Conservation (phyloP, 2,113 vertebrate species). For the Holacanthus passer region DNA sequence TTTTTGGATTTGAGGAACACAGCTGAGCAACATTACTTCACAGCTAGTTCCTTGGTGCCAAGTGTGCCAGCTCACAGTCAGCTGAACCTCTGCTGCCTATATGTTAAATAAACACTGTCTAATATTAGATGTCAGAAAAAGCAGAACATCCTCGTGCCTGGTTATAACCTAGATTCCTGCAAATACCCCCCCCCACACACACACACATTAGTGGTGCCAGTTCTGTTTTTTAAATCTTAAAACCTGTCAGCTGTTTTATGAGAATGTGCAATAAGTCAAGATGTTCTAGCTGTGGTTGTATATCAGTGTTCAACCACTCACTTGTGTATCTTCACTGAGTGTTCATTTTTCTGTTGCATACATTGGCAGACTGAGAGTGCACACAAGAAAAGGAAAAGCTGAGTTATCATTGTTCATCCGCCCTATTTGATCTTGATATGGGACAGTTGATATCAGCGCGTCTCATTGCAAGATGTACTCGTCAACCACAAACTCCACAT, state of each 20-base stretch:
- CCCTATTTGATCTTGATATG: background rate
- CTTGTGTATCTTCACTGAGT: too few relatives aligned
- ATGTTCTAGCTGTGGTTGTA: background rate
- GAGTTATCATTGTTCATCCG: background rate
- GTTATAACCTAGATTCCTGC: background rate
- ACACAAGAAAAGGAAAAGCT: background rate
- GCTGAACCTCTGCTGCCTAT: slow-evolving; percentile 45
- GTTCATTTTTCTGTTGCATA: background rate
- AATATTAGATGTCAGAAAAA: slow-evolving; percentile 53
- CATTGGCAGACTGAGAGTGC: background rate
- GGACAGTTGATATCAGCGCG: slow-evolving; percentile 7
- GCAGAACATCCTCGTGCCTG: slow-evolving; percentile 4
- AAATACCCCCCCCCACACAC: background rate
- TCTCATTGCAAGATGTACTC: background rate
- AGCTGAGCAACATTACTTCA: slow-evolving; percentile 39
- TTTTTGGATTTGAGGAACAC: slow-evolving; percentile 27
- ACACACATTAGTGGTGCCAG: background rate
- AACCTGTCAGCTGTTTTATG: background rate
- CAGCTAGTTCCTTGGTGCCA: slow-evolving; percentile 40
- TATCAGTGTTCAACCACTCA: background rate
- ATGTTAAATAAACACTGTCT: slow-evolving; percentile 30
- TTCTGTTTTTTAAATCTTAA: background rate
- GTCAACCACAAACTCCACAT: slow-evolving; percentile 46
- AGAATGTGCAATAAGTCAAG: background rate
- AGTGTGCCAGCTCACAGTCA: slow-evolving; percentile 71